Evolutionary conservation across 53 echinoderm and acorn worm genomes (phyloP), one percentile per base, ranked within the genome.

Genomic region (Actinopyga echinites): DNA sequence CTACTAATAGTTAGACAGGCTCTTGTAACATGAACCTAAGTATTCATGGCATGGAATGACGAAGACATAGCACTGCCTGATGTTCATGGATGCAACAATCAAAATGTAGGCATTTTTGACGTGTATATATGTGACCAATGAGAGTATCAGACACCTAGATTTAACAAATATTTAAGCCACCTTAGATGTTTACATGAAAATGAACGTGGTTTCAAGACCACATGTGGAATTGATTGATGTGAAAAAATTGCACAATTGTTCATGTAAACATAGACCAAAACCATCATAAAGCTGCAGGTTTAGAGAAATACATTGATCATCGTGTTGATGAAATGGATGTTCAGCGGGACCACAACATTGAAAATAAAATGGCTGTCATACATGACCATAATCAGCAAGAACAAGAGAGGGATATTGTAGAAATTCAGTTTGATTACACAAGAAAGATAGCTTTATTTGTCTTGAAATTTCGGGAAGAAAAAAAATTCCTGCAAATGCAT

Each of bases 401-500:
- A 25, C 58, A 58, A 58, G 58, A 58, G 5, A 58, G 58, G 58
- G 58, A 58, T 58, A 58, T 58, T 58, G 74, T 35, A 80, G 33
- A 33, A 29, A 10, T 32, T 57, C 32, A 57, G 21, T 80, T 30
- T 80, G 80, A 80, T 33, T 80, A 80, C 33, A 12, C 60, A 28
- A 57, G 80, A 34, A 59, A 25, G 4, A 58, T 80, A 30, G 80
- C 80, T 58, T 59, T 80, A 23, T 87, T 87, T 82, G 24, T 87
- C 1, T 73, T 82, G 87, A 68, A 57, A 30, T 56, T 87, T 49
- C 56, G 82, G 37, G 87, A 87, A 63, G 82, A 82, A 25, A 69
- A 69, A 87, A 87, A 82, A 25, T 82, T 28, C 82, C 87, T 23
- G 82, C 71, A 57, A 87, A 82, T 82, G 87, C 73, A 32, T 87